Percentiles rank a stretch among this genome's conserved stretches.
phyloP scores from a whole-genome alignment of 1,140 invertebrate species.

The Drosophila insularis region DNA sequence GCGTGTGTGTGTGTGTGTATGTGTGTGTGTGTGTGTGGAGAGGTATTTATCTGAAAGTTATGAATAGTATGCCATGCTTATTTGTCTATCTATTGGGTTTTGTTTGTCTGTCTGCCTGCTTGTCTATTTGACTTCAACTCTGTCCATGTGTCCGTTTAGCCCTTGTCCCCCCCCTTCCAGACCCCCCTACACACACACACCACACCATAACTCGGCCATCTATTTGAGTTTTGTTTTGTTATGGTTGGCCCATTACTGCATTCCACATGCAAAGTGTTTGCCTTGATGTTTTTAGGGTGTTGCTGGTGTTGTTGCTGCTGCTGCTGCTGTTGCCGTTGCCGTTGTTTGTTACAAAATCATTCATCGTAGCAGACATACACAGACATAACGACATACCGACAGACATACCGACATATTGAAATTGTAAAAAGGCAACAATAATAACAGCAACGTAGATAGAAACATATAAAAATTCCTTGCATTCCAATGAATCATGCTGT shows the following conservation, averaged over 20 bases:
- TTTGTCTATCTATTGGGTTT: slow-evolving; percentile 74
- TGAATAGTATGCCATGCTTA: slow-evolving; percentile 60
- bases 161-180: slow-evolving; percentile 6
- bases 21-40: slow-evolving; percentile 31
- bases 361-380: slow-evolving; percentile 47
- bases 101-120: slow-evolving; percentile 38
- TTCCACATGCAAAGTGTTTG: slow-evolving; percentile 78
- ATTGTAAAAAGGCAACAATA: slow-evolving; percentile 60
- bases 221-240: slow-evolving; percentile 59
- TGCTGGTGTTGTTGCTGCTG: slow-evolving; percentile 49
- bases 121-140: slow-evolving; percentile 63
- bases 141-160: slow-evolving; percentile 23
- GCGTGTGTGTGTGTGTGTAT: slow-evolving; percentile 18
- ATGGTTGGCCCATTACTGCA: slow-evolving; percentile 77
- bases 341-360: slow-evolving; percentile 75
- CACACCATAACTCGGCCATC: slow-evolving; percentile 5
- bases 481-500: slow-evolving; percentile 77
- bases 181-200: not conserved
- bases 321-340: slow-evolving; percentile 47
- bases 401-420: slow-evolving; percentile 58
- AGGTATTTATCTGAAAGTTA: slow-evolving; percentile 58
- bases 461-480: slow-evolving; percentile 80
- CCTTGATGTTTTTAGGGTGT: slow-evolving; percentile 79
- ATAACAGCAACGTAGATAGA: slow-evolving; percentile 66
- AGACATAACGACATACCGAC: not conserved